Conservation (phyloP, 2,113 vertebrate genomes). For the Chitala chitala region DNA sequence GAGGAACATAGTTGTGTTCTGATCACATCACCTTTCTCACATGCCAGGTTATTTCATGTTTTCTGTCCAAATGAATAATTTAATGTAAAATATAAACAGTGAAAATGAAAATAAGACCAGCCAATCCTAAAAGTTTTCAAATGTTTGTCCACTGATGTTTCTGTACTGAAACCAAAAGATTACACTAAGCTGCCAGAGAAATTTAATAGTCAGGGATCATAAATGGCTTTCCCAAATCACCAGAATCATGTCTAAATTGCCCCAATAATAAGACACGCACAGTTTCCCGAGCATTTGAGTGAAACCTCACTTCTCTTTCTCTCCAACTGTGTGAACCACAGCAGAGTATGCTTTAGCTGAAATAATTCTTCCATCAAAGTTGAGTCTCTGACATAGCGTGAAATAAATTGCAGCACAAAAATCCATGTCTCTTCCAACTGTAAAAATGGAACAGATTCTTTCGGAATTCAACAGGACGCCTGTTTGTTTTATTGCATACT, state of each 20-base stretch:
- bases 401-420: neutral
- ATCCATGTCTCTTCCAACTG: neutral
- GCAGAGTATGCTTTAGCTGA: neutral
- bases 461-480: neutral
- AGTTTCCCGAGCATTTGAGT: neutral
- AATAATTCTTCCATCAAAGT: neutral
- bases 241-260: neutral
- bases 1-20: neutral
- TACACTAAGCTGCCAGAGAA: neutral
- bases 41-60: neutral
- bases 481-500: slow-evolving; percentile 4
- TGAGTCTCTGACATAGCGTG: neutral
- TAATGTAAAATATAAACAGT: neutral
- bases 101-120: neutral
- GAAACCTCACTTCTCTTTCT: neutral
- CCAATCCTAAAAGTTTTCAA: neutral
- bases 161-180: neutral
- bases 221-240: neutral
- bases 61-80: neutral
- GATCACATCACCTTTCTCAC: neutral
- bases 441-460: neutral
- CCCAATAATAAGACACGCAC: slow-evolving; percentile 3
- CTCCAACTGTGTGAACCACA: neutral
- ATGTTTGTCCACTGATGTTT: neutral
- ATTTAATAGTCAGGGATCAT: slow-evolving; percentile 15